phyloP scores from a whole-genome alignment of 2,888 invertebrate species.

The Esperia sulphurella region DNA sequence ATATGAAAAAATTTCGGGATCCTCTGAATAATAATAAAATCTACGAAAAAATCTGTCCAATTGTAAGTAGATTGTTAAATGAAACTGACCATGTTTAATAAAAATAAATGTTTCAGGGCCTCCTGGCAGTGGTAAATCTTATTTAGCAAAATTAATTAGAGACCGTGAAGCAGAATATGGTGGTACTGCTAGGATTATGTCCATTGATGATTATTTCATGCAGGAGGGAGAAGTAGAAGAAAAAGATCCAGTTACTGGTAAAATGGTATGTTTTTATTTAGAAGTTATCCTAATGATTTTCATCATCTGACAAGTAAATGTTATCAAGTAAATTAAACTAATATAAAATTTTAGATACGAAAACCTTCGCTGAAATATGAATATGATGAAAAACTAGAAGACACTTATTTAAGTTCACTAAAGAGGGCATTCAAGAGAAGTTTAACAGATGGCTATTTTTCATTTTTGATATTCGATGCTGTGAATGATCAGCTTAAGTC shows the following conservation, averaged over 20 bases:
- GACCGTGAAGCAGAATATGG: constrained; percentile 90
- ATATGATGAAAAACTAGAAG: constrained; percentile 91
- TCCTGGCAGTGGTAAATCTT: constrained; percentile 97
- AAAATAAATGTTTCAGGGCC: constrained; percentile 73
- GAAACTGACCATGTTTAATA: too few relatives aligned
- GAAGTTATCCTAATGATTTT: too few relatives aligned
- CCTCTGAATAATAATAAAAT: too few relatives aligned
- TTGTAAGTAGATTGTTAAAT: too few relatives aligned
- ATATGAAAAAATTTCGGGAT: too few relatives aligned
- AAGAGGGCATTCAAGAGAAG: constrained; percentile 95
- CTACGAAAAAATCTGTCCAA: too few relatives aligned
- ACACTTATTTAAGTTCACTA: constrained; percentile 88
- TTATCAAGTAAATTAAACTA: background rate
- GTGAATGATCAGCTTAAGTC: constrained; percentile 89
- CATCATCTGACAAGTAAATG: background rate
- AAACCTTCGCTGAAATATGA: constrained; percentile 90
- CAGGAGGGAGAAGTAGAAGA: constrained; percentile 88
- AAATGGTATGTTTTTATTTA: constrained; percentile 70
- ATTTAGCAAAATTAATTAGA: constrained; percentile 92
- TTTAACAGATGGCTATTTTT: constrained; percentile 92
- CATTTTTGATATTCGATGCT: constrained; percentile 95
- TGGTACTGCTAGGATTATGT: constrained; percentile 93
- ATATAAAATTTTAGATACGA: constrained; percentile 48
- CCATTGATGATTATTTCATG: constrained; percentile 97
- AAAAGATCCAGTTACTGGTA: constrained; percentile 85